Percentiles rank a stretch among this genome's conserved stretches.
phyloP scores from a whole-genome alignment of 2,888 invertebrate species.

The Buathra laborator region DNA sequence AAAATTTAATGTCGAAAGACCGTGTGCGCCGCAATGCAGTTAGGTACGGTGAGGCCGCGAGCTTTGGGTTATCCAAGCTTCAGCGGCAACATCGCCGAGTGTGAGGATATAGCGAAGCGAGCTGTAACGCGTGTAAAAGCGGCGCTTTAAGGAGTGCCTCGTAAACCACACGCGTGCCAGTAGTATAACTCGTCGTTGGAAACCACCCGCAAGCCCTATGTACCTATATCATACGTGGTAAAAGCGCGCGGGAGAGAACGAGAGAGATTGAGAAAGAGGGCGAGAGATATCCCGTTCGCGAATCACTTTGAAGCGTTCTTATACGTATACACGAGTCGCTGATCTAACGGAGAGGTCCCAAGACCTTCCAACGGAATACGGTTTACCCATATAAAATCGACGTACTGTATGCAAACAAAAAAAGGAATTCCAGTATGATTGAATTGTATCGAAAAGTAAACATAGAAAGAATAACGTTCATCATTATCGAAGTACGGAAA shows the following conservation, averaged over 20 bases:
- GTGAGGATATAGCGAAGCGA: constrained; percentile 17
- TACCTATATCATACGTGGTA: neutral
- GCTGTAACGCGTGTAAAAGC: constrained; percentile 45
- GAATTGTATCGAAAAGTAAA: neutral
- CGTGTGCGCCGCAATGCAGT: constrained; percentile 37
- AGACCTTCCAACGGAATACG: neutral
- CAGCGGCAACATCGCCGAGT: constrained; percentile 11
- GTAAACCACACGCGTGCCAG: constrained; percentile 60
- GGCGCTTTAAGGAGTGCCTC: constrained; percentile 57
- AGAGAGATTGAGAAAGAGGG: constrained; percentile 10
- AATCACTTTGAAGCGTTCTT: constrained; percentile 37
- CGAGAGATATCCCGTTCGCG: constrained; percentile 34
- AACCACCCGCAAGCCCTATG: constrained; percentile 39
- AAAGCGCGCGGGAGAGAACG: too few species aligned
- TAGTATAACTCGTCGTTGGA: constrained; percentile 51
- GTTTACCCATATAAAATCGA: neutral
- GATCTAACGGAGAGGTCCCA: neutral
- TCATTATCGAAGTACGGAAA: neutral
- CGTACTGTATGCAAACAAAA: neutral
- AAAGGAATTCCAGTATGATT: neutral
- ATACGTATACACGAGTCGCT: neutral
- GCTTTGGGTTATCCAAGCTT: constrained; percentile 33
- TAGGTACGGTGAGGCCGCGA: constrained; percentile 16
- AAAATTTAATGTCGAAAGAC: constrained; percentile 49
- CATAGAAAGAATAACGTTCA: neutral